phyloP scores from a whole-genome alignment of 1,140 invertebrate species.

The Danaus plexippus region DNA sequence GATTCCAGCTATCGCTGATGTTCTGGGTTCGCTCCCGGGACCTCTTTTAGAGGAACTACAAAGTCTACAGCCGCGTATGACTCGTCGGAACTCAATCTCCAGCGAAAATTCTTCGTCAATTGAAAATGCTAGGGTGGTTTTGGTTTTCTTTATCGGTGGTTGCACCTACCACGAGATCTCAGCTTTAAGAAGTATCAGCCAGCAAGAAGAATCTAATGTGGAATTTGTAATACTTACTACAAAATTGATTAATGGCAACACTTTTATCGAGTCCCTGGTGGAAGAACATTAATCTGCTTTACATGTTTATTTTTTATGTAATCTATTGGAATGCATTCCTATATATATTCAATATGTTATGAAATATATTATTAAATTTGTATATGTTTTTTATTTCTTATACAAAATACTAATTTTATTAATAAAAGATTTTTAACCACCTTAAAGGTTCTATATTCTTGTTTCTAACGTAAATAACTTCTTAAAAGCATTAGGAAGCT shows the following conservation, averaged over 20 bases:
- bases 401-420: no score
- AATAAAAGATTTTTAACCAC: no score
- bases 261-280: constrained; percentile 84
- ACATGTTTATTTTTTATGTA: constrained; percentile 1
- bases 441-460: no score
- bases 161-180: constrained; percentile 97
- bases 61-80: constrained; percentile 65
- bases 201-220: constrained; percentile 92
- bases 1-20: constrained; percentile 71
- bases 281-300: constrained; percentile 60
- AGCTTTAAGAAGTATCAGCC: constrained; percentile 90
- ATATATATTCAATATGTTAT: no score
- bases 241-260: constrained; percentile 92
- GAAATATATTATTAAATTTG: no score
- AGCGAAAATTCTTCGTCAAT: constrained; percentile 76
- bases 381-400: no score
- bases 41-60: constrained; percentile 75
- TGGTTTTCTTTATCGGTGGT: constrained; percentile 96
- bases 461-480: no score
- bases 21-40: constrained; percentile 74
- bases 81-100: constrained; percentile 73
- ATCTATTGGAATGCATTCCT: not conserved
- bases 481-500: no score
- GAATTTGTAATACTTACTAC: constrained; percentile 95
- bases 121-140: constrained; percentile 84